Percentiles rank a stretch among this genome's conserved stretches.
phyloP scores from a whole-genome alignment of 2,888 invertebrate species.

The Papilio demoleus region DNA sequence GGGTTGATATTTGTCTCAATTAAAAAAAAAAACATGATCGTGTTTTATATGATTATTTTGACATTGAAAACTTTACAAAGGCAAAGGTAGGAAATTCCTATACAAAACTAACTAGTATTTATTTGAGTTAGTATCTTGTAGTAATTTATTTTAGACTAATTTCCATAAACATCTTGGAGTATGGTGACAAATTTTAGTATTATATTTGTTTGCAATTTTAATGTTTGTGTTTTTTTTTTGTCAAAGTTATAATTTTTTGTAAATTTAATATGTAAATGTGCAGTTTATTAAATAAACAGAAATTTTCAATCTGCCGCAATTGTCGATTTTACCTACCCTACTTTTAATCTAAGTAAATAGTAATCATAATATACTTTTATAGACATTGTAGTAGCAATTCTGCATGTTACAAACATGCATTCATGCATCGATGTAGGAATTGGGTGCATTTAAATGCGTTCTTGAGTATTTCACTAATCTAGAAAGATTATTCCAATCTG shows the following conservation, averaged over 20 bases:
- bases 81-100: background rate
- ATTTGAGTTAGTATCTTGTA: constrained; percentile 35
- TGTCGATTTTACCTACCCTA: too few relatives aligned
- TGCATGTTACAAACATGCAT: too few relatives aligned
- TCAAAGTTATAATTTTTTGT: background rate
- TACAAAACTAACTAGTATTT: constrained; percentile 17
- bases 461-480: too few relatives aligned
- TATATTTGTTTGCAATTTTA: background rate
- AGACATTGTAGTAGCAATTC: too few relatives aligned
- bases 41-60: background rate
- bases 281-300: constrained; percentile 5
- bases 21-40: background rate
- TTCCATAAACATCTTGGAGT: background rate
- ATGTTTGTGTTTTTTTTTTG: background rate
- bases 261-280: background rate
- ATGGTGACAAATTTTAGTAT: background rate
- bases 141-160: constrained; percentile 43
- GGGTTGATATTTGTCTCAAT: too few relatives aligned
- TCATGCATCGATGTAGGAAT: too few relatives aligned
- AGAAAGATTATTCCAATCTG: too few relatives aligned
- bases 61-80: background rate
- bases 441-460: too few relatives aligned
- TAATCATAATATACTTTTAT: too few relatives aligned
- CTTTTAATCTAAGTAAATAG: too few relatives aligned
- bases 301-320: background rate